Conservation (phyloP, 2,888 invertebrate genomes). For the Lithophane semibrunnea region DNA sequence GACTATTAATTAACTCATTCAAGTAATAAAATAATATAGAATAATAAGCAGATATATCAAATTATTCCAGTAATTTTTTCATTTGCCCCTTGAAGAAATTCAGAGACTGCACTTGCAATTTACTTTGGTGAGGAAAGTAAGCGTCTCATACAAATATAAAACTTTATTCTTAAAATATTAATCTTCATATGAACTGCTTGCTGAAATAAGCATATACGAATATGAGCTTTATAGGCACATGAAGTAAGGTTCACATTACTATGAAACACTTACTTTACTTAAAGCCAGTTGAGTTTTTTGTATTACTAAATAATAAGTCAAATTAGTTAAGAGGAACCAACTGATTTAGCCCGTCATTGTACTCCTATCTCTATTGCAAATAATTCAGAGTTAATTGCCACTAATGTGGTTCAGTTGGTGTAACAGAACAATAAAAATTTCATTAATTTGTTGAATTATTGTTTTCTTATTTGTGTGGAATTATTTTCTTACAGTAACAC, state of each 20-base stretch:
- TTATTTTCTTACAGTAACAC: slow-evolving; percentile 74
- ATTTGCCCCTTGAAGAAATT: not conserved
- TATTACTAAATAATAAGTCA: not conserved
- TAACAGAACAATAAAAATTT: not conserved
- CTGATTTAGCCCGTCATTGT: not conserved
- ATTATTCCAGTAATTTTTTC: not conserved
- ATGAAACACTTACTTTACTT: not conserved
- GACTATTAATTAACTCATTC: not conserved
- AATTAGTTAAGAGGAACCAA: not conserved
- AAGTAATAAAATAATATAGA: not conserved
- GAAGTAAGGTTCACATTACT: not conserved
- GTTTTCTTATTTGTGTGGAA: not conserved
- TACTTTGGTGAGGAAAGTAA: not conserved
- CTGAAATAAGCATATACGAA: not conserved
- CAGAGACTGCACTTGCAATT: not conserved
- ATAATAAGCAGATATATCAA: not conserved
- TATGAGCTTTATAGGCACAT: not conserved
- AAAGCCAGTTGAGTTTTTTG: not conserved
- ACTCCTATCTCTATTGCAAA: not conserved
- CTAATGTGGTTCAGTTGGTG: not conserved
- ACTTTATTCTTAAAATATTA: not conserved
- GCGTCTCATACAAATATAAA: not conserved
- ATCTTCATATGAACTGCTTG: not conserved
- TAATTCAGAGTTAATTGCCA: not conserved
- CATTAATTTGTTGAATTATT: not conserved